Conservation (phyloP, 2,888 invertebrate genomes). For the Dichetophora obliterata region DNA sequence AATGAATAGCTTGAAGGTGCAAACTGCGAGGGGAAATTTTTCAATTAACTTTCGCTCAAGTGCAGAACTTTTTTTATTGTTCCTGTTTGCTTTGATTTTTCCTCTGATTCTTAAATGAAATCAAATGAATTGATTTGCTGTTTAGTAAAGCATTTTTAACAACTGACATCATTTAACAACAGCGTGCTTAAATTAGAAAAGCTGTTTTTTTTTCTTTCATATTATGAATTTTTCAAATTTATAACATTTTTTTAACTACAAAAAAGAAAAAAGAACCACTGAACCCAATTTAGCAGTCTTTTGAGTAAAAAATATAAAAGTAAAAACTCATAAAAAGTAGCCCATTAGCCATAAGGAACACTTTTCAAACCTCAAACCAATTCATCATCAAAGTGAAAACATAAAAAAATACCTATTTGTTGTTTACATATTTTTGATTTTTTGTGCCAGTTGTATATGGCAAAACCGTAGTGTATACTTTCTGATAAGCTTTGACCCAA, state of each 20-base stretch:
- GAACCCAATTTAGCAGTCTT: neutral
- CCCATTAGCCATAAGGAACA: no score
- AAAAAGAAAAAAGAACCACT: neutral
- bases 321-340: neutral
- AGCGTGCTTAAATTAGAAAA: neutral
- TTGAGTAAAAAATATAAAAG: neutral
- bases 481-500: no score
- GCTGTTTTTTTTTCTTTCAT: neutral
- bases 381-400: no score
- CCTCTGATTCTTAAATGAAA: constrained; percentile 1
- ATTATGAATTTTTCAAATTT: neutral
- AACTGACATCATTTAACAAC: constrained; percentile 1
- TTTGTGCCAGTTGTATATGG: no score
- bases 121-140: neutral
- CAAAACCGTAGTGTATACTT: no score
- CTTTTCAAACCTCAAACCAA: no score
- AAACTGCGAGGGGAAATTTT: neutral
- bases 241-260: neutral
- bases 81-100: neutral
- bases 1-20: neutral
- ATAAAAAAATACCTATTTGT: no score
- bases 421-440: no score
- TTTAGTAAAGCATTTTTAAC: neutral
- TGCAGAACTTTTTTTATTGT: neutral
- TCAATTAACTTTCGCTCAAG: constrained; percentile 19